A percentile compares a stretch with the other conserved stretches of the same genome.
phyloP scores from a whole-genome alignment of 2,888 invertebrate species.

The Phasia obesa region DNA sequence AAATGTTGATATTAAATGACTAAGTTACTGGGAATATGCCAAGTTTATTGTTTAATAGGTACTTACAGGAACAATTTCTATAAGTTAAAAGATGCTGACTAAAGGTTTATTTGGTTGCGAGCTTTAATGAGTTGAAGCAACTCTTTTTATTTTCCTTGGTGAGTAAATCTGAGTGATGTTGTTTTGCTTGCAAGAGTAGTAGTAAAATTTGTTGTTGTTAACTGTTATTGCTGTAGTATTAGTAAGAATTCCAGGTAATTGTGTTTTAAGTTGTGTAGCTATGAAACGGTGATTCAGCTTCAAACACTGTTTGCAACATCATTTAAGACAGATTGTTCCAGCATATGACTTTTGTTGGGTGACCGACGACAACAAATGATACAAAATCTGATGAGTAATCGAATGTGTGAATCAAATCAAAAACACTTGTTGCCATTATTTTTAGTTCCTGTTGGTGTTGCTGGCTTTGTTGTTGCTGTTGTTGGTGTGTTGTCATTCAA shows the following conservation, averaged over 20 bases:
- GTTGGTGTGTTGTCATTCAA: background rate
- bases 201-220: background rate
- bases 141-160: slow-evolving; percentile 6
- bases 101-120: background rate
- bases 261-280: slow-evolving; percentile 50
- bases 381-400: slow-evolving; percentile 67
- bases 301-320: slow-evolving; percentile 56
- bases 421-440: slow-evolving; percentile 58
- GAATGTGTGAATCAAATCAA: slow-evolving; percentile 44
- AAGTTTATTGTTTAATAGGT: slow-evolving; percentile 17
- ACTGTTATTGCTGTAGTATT: slow-evolving; percentile 37
- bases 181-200: no score
- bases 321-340: slow-evolving; percentile 52
- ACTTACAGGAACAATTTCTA: slow-evolving; percentile 49
- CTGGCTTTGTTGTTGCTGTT: background rate
- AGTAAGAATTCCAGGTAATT: slow-evolving; percentile 65
- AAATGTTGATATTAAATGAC: background rate
- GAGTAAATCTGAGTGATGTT: slow-evolving; percentile 19
- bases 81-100: slow-evolving; percentile 41
- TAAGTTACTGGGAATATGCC: background rate
- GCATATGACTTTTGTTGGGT: background rate
- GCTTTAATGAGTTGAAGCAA: background rate
- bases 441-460: slow-evolving; percentile 12
- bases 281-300: slow-evolving; percentile 64
- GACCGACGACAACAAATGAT: slow-evolving; percentile 1